A percentile compares a stretch with the other conserved stretches of the same genome.
These are phyloP conservation scores for Alloplasta piceator DNA, from an alignment of 2,888 invertebrate genomes.

Conservation along the genomic window DNA sequence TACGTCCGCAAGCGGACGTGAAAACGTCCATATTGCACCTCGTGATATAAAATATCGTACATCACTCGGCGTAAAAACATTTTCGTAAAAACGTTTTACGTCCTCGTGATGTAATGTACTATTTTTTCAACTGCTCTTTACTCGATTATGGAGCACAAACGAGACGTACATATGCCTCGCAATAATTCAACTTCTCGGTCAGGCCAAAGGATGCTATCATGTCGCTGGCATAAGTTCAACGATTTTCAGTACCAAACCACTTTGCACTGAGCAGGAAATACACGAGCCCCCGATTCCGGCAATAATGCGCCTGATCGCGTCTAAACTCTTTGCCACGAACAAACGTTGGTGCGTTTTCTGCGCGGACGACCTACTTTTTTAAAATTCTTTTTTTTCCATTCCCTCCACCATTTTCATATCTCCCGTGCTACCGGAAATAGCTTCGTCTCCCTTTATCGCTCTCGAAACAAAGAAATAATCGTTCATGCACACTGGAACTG, in stretches of 20 bases:
- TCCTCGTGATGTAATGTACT: no score
- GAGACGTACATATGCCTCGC: not conserved
- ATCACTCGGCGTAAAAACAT: no score
- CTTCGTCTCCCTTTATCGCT: constrained; percentile 14
- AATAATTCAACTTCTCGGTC: constrained; percentile 31
- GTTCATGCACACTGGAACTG: constrained; percentile 49
- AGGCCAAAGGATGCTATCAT: constrained; percentile 57
- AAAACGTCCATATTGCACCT: no score
- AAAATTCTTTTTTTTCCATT: constrained; percentile 40
- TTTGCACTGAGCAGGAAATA: constrained; percentile 31
- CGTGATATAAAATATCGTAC: no score
- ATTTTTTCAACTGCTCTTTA: no score
- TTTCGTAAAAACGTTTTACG: no score
- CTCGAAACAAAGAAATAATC: constrained; percentile 51
- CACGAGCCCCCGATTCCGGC: not conserved
- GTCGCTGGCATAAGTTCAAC: constrained; percentile 72
- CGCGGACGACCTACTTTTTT: constrained; percentile 51
- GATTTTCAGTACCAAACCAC: constrained; percentile 60
- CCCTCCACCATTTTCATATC: constrained; percentile 3
- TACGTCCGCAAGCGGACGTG: no score
- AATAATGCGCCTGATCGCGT: not conserved
- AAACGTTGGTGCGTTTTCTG: constrained; percentile 42
- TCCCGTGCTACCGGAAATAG: not conserved
- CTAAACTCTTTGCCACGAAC: constrained; percentile 7
- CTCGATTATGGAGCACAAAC: no score